Evolutionary conservation across 2,113 vertebrate genomes (phyloP).

Genomic region (Lynx canadensis): DNA sequence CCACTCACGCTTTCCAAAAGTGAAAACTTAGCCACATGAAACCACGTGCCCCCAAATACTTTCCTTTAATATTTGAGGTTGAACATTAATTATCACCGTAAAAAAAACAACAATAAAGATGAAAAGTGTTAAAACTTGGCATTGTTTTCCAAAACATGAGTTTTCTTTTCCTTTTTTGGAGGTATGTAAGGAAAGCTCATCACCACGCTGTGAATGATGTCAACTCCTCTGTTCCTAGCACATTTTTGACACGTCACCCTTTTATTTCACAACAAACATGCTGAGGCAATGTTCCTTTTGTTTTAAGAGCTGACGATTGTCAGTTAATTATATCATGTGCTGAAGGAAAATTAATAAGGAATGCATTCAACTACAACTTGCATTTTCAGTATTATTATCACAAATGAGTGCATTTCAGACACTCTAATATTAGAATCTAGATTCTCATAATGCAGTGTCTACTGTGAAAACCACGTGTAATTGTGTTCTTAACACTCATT

Average conservation of each 20-base stretch:
- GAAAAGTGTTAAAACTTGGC: background rate
- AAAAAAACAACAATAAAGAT: conserved; percentile 32
- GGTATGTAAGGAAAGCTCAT: conserved; percentile 31
- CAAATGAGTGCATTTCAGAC: background rate
- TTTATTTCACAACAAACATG: conserved; percentile 53
- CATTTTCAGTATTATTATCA: conserved; percentile 10
- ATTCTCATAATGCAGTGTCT: background rate
- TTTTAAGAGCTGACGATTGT: conserved; percentile 47
- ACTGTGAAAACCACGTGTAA: background rate
- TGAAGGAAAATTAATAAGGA: conserved; percentile 51
- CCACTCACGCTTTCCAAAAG: background rate
- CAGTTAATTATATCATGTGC: background rate
- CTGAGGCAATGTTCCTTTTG: conserved; percentile 51
- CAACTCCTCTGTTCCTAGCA: conserved; percentile 58
- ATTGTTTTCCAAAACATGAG: background rate
- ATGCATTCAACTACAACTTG: background rate
- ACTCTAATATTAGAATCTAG: background rate
- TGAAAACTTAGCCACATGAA: background rate
- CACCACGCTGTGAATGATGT: conserved; percentile 13
- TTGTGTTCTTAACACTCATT: background rate
- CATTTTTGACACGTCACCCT: conserved; percentile 48
- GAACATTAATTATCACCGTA: background rate
- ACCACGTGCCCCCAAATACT: background rate
- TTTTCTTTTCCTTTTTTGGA: conserved; percentile 72
- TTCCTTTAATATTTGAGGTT: background rate